Conservation (phyloP, 2,888 invertebrate species). For the Ornithoptera alexandrae region DNA sequence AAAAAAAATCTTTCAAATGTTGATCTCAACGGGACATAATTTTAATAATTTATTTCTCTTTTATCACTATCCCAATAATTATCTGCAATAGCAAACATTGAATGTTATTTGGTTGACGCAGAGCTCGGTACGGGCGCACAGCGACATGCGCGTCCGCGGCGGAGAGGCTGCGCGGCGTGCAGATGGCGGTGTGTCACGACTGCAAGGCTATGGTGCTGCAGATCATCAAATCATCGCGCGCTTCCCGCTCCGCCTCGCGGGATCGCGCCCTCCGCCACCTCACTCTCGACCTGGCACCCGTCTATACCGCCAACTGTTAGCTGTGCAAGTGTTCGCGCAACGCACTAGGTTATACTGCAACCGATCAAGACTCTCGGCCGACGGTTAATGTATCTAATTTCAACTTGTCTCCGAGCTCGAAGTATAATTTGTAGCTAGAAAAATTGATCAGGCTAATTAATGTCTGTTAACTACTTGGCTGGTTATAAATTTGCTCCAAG, state of each 20-base stretch:
- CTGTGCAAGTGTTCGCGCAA: background rate
- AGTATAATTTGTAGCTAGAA: background rate
- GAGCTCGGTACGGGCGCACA: slow-evolving; percentile 82
- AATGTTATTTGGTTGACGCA: slow-evolving; percentile 40
- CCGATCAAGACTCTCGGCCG: background rate
- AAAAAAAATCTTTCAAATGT: too few relatives aligned
- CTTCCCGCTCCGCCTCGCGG: slow-evolving; percentile 89
- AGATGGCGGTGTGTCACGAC: slow-evolving; percentile 96
- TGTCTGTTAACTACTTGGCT: background rate
- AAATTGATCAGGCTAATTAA: background rate
- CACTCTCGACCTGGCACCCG: slow-evolving; percentile 90
- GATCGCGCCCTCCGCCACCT: slow-evolving; percentile 90
- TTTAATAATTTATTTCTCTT: too few relatives aligned
- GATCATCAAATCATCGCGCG: slow-evolving; percentile 93
- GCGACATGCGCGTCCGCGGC: slow-evolving; percentile 60
- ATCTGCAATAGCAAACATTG: too few relatives aligned
- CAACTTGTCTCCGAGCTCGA: background rate
- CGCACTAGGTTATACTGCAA: background rate
- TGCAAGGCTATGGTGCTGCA: slow-evolving; percentile 96
- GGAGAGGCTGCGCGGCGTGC: slow-evolving; percentile 85
- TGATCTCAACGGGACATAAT: too few relatives aligned
- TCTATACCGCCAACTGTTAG: slow-evolving; percentile 82
- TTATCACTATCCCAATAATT: too few relatives aligned
- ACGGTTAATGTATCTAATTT: background rate
- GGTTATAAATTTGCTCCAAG: slow-evolving; percentile 6